phyloP scores from a whole-genome alignment of 2,797 vertebrate genomes.

The Crypturellus tataupa region DNA sequence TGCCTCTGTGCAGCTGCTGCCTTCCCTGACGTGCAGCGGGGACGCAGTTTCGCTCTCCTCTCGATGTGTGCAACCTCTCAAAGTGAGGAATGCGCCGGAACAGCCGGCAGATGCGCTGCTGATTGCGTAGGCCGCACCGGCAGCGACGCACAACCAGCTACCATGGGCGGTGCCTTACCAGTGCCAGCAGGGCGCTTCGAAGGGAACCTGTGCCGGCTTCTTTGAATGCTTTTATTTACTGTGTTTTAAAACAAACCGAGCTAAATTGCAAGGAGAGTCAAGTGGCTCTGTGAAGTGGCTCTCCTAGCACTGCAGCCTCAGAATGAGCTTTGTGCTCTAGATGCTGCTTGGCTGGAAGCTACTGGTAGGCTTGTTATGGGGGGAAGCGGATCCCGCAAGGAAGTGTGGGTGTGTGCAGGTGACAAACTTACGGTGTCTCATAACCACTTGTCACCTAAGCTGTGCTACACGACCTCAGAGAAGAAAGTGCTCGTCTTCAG shows the following conservation, averaged over 20 bases:
- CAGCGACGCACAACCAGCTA: background rate
- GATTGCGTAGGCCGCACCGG: background rate
- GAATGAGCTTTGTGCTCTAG: background rate
- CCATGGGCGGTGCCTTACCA: background rate
- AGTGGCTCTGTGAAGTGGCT: background rate
- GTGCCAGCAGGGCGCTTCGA: background rate
- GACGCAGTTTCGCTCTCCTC: background rate
- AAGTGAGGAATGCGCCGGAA: background rate
- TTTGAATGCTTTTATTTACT: background rate
- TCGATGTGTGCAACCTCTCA: background rate
- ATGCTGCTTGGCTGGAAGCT: background rate
- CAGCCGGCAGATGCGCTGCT: fast-evolving
- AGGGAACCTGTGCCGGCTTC: background rate
- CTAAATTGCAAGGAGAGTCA: background rate
- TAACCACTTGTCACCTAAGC: background rate
- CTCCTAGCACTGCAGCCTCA: background rate
- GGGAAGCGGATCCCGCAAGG: background rate
- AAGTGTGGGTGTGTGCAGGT: background rate
- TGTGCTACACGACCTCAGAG: background rate
- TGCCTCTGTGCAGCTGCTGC: conserved; percentile 49
- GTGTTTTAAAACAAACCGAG: background rate
- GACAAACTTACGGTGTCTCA: background rate
- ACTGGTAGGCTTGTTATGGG: background rate
- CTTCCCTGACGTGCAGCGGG: conserved; percentile 27
- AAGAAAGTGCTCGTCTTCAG: background rate